Base-by-base conservation (phyloP, 2,113 vertebrate species). In the Nothobranchius kuhntae region DNA sequence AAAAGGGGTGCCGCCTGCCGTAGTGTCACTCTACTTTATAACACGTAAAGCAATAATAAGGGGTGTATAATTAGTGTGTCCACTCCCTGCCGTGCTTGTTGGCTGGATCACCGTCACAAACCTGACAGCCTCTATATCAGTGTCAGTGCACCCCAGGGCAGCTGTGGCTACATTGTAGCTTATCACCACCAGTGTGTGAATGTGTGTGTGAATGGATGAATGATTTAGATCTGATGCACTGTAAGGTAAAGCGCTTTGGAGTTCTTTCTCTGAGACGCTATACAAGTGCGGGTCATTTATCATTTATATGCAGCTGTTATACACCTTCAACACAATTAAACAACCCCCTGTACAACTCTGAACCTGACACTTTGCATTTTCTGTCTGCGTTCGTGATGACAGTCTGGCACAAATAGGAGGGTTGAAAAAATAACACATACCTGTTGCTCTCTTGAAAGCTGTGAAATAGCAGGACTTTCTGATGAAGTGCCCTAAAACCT, bases 271-370 rank as follows among this genome's bases (percentile, higher is more conserved):
- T 21, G 21, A 21, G 21, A 21, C 21, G 21, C 21, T 21, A 21
- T 21, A 21, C 21, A 21, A 21, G 21, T 21, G 21, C 21, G 21
- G 21, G 21, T 21, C 21, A 21, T 21, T 21, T 21, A 21, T 21
- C 21, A 21, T 21, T 21, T 21, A 21, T 62, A 53, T 69, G 64
- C 50, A 69, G 67, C 55, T 87, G 66, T 67, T 65, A 50, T 61
- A 69, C 81, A 78, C 78, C 77, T 82, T 86, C 85, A 89, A 68
- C 74, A 78, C 69, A 86, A 89, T 87, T 86, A 84, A 76, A 84
- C 70, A 84, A 83, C 68, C 80, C 30, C 21, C 21, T 35, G 59
- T 56, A 75, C 61, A 67, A 11, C 53, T 61, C 64, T 56, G 72
- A 67, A 73, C 51, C 64, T 54, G 61, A 44, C 63, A 15, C 38